Percentiles rank a stretch among this genome's conserved stretches.
These are phyloP conservation scores for Columba guinea DNA, from an alignment of 2,797 vertebrate species.

Conservation along the genomic window DNA sequence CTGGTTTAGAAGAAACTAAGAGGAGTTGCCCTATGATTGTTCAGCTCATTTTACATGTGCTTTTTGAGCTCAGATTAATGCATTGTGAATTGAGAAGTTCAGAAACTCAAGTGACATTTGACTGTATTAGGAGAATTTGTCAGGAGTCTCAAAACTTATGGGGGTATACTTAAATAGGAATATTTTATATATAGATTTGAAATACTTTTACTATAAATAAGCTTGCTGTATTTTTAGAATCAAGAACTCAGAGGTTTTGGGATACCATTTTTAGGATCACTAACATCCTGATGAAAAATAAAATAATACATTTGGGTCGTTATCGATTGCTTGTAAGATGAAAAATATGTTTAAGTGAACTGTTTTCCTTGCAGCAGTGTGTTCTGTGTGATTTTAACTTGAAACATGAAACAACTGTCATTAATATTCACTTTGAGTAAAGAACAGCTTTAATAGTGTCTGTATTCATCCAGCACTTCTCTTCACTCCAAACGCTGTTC, in stretches of 20 bases:
- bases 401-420: constrained; percentile 51
- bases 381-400: background rate
- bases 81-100: background rate
- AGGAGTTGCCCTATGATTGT: background rate
- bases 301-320: background rate
- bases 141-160: background rate
- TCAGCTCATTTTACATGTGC: background rate
- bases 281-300: background rate
- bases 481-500: constrained; percentile 47
- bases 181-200: background rate
- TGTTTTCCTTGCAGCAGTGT: background rate
- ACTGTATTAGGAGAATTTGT: background rate
- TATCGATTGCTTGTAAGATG: background rate
- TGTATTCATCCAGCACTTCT: constrained; percentile 63
- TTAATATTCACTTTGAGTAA: constrained; percentile 70
- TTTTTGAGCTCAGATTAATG: background rate
- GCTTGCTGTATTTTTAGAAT: background rate
- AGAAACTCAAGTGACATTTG: background rate
- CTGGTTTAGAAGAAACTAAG: background rate
- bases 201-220: background rate
- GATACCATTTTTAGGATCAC: background rate
- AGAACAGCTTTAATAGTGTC: constrained; percentile 69
- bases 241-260: background rate
- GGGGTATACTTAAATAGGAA: background rate
- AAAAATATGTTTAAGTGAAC: background rate